phyloP scores from a whole-genome alignment of 2,888 invertebrate species.

The Drosophila kambysellisi region DNA sequence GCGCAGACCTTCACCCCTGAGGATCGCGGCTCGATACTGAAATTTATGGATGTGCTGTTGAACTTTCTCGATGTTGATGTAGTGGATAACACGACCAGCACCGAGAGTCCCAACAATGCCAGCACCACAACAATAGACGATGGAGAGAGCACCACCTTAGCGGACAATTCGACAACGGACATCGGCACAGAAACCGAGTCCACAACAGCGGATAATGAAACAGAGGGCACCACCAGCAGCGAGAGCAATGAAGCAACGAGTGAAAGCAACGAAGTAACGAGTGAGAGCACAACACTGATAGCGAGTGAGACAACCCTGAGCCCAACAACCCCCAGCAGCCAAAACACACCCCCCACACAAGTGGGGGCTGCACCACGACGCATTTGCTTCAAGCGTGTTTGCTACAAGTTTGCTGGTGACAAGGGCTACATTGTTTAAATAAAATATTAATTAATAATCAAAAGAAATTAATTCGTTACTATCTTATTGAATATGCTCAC shows the following conservation, averaged over 20 bases:
- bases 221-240: slow-evolving; percentile 20
- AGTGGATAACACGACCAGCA: slow-evolving; percentile 29
- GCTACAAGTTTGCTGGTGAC: slow-evolving; percentile 66
- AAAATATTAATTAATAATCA: background rate
- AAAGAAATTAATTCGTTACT: slow-evolving; percentile 9
- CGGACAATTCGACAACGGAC: slow-evolving; percentile 19
- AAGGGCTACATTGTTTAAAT: slow-evolving; percentile 61
- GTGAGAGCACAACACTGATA: slow-evolving; percentile 8
- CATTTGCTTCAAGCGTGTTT: slow-evolving; percentile 68
- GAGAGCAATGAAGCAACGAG: slow-evolving; percentile 9
- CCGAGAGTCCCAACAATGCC: slow-evolving; percentile 11
- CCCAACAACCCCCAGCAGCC: slow-evolving; percentile 2
- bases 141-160: slow-evolving; percentile 37
- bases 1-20: slow-evolving; percentile 60
- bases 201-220: slow-evolving; percentile 11
- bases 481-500: background rate
- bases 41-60: slow-evolving; percentile 58
- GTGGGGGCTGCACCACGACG: slow-evolving; percentile 28
- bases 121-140: slow-evolving; percentile 1
- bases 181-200: slow-evolving; percentile 1
- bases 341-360: background rate
- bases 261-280: background rate
- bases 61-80: slow-evolving; percentile 60
- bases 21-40: slow-evolving; percentile 59
- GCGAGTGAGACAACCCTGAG: slow-evolving; percentile 16